A percentile compares a stretch with the other conserved stretches of the same genome.
phyloP scores from a whole-genome alignment of 2,113 vertebrate genomes.

The Pimephales promelas region DNA sequence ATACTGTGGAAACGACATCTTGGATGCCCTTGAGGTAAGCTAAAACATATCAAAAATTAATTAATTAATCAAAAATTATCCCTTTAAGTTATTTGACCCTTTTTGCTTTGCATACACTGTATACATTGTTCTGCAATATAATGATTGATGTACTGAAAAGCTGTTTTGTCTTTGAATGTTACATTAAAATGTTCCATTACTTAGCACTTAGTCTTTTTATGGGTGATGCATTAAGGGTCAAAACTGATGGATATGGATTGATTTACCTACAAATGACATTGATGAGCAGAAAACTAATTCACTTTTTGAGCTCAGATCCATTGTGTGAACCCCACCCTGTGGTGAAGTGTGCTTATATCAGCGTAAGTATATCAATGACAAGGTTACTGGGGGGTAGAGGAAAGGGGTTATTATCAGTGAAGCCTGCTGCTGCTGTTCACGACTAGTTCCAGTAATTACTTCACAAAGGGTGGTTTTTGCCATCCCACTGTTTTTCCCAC shows the following conservation, averaged over 20 bases:
- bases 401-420: conserved; percentile 40
- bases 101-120: no score
- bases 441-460: conserved; percentile 38
- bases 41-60: no score
- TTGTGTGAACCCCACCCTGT: conserved; percentile 22
- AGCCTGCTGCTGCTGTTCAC: conserved; percentile 33
- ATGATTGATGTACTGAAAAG: not conserved
- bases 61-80: no score
- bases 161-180: not conserved
- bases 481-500: conserved; percentile 43
- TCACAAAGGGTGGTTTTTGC: conserved; percentile 30
- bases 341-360: conserved; percentile 40
- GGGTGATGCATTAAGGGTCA: not conserved
- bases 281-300: not conserved
- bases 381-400: conserved; percentile 7
- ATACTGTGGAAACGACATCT: no score
- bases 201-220: not conserved
- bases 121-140: not conserved
- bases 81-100: no score
- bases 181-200: not conserved
- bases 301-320: not conserved
- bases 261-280: not conserved
- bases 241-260: not conserved
- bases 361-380: conserved; percentile 43
- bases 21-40: no score